Evolutionary conservation across 2,888 invertebrate species (phyloP), one percentile per base, ranked within the genome.

Genomic region (Oligia fasciuncula): DNA sequence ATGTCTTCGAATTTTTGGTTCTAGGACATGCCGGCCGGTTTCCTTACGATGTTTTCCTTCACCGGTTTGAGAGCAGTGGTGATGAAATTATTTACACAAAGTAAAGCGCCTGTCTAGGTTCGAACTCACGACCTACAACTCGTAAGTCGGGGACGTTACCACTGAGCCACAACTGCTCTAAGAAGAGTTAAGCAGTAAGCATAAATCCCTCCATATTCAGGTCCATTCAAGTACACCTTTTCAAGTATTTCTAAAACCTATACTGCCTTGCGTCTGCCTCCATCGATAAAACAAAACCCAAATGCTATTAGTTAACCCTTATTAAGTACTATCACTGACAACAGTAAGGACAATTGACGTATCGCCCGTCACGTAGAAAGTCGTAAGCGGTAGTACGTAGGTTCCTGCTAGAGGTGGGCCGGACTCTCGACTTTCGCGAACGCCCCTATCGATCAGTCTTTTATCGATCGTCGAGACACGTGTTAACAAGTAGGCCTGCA

Each of bases 401-500:
- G 54, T 75, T 23, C 65, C 35, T 46, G 67, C 65, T 69, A 85
- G 84, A 73, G 84, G 81, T 81, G 84, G 77, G 63, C 14, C 66
- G 29, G 66, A 75, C 79, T 84, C 84, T 87, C 84, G 85, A 87
- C 88, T 90, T 88, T 89, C 88, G 85, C 87, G 87, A 83, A 79
- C 87, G 84, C 84, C 89, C 89, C 91, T 88, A 92, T 92, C 93
- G 92, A 93, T 93, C 93, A 93, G 83, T 77, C 84, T 87, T 89
- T 85, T 93, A 93, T 92, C 93, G 93, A 92, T 89, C 84, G 85
- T 73, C 83, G 68, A 73, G 92, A 94, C 93, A 93, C 93, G 93
- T 95, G 94, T 95, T 94, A 93, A 94, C 95, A 94, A 92, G 92
- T 90, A 90, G 92, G 89, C 87, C 88, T 90, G 88, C 90, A 90